A percentile compares a stretch with the other conserved stretches of the same genome.
phyloP scores from a whole-genome alignment of 2,888 invertebrate species.

The Mesorhabditis spiculigera region DNA sequence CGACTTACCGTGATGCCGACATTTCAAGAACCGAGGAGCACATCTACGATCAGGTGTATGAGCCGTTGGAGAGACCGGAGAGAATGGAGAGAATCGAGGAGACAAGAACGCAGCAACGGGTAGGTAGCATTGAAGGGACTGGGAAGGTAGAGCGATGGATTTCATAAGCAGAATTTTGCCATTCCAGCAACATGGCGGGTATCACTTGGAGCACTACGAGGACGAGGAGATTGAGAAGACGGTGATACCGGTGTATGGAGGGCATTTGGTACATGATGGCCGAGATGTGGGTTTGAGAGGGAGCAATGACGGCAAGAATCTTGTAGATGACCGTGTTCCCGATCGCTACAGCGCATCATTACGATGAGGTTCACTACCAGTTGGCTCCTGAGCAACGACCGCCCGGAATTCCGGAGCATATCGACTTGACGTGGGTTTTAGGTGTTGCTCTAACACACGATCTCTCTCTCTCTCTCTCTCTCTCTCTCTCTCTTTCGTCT shows the following conservation, averaged over 20 bases:
- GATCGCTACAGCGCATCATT: not conserved
- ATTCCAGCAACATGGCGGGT: too few species aligned
- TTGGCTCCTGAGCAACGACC: not conserved
- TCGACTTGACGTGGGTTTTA: not conserved
- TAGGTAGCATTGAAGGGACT: not conserved
- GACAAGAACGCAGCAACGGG: not conserved
- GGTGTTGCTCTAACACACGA: too few species aligned
- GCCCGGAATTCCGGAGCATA: constrained; percentile 4
- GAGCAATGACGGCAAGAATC: not conserved
- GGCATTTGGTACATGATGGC: not conserved
- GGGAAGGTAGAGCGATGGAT: not conserved
- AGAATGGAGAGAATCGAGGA: not conserved
- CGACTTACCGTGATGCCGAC: too few species aligned
- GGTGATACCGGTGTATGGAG: not conserved
- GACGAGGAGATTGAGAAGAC: not conserved
- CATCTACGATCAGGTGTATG: too few species aligned
- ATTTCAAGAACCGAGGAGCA: too few species aligned
- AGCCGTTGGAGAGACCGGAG: too few species aligned
- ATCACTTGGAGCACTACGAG: not conserved
- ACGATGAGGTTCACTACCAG: not conserved
- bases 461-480: too few species aligned
- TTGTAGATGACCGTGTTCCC: not conserved
- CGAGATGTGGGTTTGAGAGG: not conserved
- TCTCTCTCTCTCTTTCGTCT: too few species aligned
- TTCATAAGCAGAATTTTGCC: too few species aligned